Evolutionary conservation across 2,113 vertebrate species (phyloP).

Genomic region (Nestor notabilis): DNA sequence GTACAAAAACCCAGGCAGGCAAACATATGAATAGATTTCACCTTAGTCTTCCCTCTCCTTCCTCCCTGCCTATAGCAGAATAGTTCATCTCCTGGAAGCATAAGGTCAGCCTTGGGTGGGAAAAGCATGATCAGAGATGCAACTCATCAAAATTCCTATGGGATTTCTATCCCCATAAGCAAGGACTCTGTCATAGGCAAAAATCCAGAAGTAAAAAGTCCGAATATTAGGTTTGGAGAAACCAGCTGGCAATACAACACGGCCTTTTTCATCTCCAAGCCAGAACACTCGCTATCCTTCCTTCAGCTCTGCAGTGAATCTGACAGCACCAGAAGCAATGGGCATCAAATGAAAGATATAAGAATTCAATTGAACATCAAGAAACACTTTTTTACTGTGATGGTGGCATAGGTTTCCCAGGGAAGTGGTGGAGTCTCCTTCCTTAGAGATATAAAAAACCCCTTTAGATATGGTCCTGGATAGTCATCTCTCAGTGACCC

Average conservation of each 20-base stretch:
- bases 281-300: neutral
- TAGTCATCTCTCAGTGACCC: neutral
- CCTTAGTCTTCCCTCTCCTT: neutral
- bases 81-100: neutral
- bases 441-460: neutral
- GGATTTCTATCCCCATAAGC: neutral
- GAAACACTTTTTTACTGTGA: neutral
- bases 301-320: neutral
- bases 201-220: neutral
- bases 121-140: neutral
- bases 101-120: accelerated
- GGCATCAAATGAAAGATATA: neutral
- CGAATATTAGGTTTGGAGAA: neutral
- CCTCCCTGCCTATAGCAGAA: neutral
- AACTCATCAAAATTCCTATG: neutral
- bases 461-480: neutral
- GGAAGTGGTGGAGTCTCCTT: neutral
- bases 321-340: neutral
- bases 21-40: neutral
- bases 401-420: neutral
- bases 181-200: neutral
- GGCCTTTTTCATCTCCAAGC: neutral
- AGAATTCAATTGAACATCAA: neutral
- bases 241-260: neutral
- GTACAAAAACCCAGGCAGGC: neutral